Evolutionary conservation across 2,888 invertebrate species (phyloP).

Genomic region (Cheilosia variabilis): DNA sequence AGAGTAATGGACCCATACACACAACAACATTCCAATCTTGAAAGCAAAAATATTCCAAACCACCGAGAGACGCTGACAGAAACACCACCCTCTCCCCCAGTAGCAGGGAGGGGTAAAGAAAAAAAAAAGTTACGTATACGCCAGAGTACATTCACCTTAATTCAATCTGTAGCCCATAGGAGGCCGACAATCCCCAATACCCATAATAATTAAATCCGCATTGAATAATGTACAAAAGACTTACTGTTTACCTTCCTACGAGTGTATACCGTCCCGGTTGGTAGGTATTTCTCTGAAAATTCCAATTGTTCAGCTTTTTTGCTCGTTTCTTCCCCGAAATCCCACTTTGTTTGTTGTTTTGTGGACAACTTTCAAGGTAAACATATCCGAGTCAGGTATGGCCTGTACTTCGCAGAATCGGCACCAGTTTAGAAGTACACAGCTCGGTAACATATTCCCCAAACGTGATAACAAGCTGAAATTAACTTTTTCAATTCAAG

Average conservation of each 20-base stretch:
- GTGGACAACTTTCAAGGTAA: neutral
- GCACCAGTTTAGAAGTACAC: neutral
- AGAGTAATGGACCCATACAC: too few species aligned
- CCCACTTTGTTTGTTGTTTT: neutral
- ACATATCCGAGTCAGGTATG: conserved; percentile 2
- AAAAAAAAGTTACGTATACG: too few species aligned
- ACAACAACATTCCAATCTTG: too few species aligned
- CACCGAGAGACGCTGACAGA: too few species aligned
- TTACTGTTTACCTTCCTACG: neutral
- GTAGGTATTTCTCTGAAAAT: neutral
- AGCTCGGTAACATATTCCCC: neutral
- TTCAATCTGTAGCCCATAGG: too few species aligned
- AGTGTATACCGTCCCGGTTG: neutral
- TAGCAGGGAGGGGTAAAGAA: too few species aligned
- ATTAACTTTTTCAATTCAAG: conserved; percentile 4
- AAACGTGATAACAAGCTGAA: conserved; percentile 3
- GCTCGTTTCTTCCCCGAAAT: neutral
- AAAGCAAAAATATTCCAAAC: too few species aligned
- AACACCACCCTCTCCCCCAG: too few species aligned
- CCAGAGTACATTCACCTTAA: too few species aligned
- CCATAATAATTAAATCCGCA: too few species aligned
- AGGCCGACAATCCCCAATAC: too few species aligned
- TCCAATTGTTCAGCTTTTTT: conserved; percentile 1
- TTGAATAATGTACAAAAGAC: neutral
- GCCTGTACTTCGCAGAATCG: neutral